Evolutionary conservation across 2,113 vertebrate genomes (phyloP), one percentile per base, ranked within the genome.

Genomic region (Rhabdomys dilectus): DNA sequence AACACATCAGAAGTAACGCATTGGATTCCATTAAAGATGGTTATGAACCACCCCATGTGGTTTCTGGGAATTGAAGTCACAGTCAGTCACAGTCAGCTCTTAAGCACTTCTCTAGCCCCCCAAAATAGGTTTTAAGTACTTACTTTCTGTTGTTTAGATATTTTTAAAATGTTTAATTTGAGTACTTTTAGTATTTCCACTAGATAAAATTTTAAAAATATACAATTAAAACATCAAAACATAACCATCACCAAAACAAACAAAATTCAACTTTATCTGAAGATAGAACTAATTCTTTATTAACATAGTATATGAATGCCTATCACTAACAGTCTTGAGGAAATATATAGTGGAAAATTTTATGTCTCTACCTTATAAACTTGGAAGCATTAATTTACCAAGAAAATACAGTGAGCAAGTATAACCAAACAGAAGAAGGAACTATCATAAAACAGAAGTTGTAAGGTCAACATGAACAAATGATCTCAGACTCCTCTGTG

Each of bases 401-500:
- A 94, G 6, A 0, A 56, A 81, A 94, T 10, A 22, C 0, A 60
- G 0, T 51, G 5, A 10, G 53, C 5, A 56, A 4, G 0, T 66
- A 62, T 42, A 72, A 64, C 1, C 8, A 73, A 78, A 15, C 2
- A 66, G 3, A 88, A 78, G 31, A 0, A 39, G 34, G 0, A 39
- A 48, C 5, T 1, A 12, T 4, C 39, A 7, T 7, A 3, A 70
- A 56, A 64, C 1, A 39, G 11, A 68, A 2, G 1, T 0, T 1
- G 0, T 4, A 7, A 26, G 2, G 16, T 64, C 42, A 75, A 21
- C 0, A 19, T 24, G 9, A 3, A 21, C 0, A 39, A 17, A 58
- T 13, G 11, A 90, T 66, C 2, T 31, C 4, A 21, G 22, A 10
- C n/a, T 51, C 29, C 6, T 45, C 1, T 6, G 0, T 42, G 8